Evolutionary conservation across 2,888 invertebrate species (phyloP), one percentile per base, ranked within the genome.

Genomic region (Lithosia quadra): DNA sequence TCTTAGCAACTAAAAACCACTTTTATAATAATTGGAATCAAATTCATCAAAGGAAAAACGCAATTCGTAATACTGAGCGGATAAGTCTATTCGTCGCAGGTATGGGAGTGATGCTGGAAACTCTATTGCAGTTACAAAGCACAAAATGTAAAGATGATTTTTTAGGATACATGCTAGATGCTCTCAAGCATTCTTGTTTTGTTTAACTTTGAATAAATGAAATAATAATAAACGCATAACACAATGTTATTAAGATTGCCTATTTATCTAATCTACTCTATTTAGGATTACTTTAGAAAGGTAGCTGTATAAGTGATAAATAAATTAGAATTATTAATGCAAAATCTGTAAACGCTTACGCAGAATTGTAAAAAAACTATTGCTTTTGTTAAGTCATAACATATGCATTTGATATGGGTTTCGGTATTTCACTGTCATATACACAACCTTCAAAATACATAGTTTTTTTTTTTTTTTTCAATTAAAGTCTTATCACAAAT

Each of bases 381-480:
- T 49, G 49, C 49, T 49, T 60, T 24, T 24, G 10, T 22, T 15
- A 36, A 36, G 22, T 60, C 8, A 22, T 60, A 2, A 63, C 39
- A 49, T 15, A 43, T 60, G 18, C 59, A 58, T 59, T 78, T 67
- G 65, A 65, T 73, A 11, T 63, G 66, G 64, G 68, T 56, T 55
- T 64, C 49, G 18, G 61, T 64, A 24, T 73, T 67, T 49, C 49
- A 43, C 43, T 43, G 43, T 43, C 43, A 49, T 49, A 49, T 49
- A n/a, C 49, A 49, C n/a, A 49, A 49, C n/a, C 2, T 49, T 49
- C 49, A n/a, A 18, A 7, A 49, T 49, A 49, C 49, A 49, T 49
- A n/a, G 9, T 49, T 18, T 49, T 49, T 60, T 36, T 7, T 60
- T n/a, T n/a, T n/a, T n/a, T n/a, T n/a, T n/a, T n/a, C 36, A 22